Evolutionary conservation across 2,113 vertebrate genomes (phyloP), one percentile per base, ranked within the genome.

Genomic region (Lampris incognitus): DNA sequence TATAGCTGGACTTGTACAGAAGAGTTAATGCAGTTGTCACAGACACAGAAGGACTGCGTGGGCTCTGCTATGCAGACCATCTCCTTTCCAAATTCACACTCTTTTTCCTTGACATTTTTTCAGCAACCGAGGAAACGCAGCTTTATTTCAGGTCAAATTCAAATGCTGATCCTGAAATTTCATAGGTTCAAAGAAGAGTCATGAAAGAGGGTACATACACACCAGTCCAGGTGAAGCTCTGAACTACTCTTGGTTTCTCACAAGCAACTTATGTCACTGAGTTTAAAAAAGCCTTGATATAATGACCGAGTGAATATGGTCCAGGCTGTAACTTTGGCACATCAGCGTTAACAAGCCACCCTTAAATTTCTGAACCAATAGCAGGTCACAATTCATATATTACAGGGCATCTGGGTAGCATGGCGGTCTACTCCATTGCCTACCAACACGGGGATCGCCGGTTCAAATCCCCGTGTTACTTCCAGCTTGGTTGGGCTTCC

Each of bases 11-110:
- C 24, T 24, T 78, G 66, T 38, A 44, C 0, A 2, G 48, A 59
- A 11, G 2, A 72, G n/a, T 62, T 76, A 61, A 70, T 76, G 55
- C 24, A 62, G 66, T 61, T 10, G 50, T 72, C 69, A 68, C 72
- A 57, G 49, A 49, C 69, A 68, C 72, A 57, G 49, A 49, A 62
- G 1, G 11, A 55, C 9, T 72, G 52, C n/a, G 38, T 56, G 51
- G 55, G 38, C 41, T 1, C 9, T 13, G 39, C 39, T 42, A 4
- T 13, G 59, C 11, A 10, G 9, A 62, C 9, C 9, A 9, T 4
- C 3, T 10, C 40, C 3, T 44, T 41, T 62, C 4, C 44, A 46
- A 46, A 5, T 75, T 37, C 74, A 72, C 69, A 38, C 4, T 57
- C 79, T 74, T 55, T n/a, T 4, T 7, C 2, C 39, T 49, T 49